Percentiles rank a stretch among this genome's conserved stretches.
Conservation (phyloP, 2,113 vertebrate genomes). For the Meleagris gallopavo region DNA sequence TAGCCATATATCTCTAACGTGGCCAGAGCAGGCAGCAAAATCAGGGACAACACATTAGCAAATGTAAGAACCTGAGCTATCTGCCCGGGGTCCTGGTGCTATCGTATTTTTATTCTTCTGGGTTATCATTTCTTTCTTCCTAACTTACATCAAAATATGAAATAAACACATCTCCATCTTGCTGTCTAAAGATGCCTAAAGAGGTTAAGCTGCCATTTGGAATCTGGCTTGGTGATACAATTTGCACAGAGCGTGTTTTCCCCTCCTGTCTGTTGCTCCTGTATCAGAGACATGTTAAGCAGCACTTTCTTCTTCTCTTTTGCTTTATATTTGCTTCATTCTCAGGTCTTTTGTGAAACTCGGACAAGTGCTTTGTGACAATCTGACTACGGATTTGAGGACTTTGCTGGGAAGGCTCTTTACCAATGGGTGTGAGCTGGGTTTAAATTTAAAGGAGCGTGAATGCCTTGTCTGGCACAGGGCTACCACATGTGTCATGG, state of each 20-base stretch:
- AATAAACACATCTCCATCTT: background rate
- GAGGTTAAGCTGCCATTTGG: background rate
- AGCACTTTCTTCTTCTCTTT: background rate
- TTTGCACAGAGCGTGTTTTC: background rate
- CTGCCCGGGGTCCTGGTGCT: background rate
- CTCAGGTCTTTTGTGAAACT: slow-evolving; percentile 53
- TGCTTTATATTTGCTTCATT: slow-evolving; percentile 33
- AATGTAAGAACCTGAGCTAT: background rate
- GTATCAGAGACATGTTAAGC: background rate
- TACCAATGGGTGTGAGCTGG: slow-evolving; percentile 21
- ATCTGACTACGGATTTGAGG: slow-evolving; percentile 27
- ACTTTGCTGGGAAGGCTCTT: slow-evolving; percentile 51
- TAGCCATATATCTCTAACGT: background rate
- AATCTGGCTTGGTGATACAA: background rate
- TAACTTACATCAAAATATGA: background rate
- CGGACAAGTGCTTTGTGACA: slow-evolving; percentile 43
- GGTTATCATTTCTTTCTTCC: background rate
- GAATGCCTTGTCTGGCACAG: slow-evolving; percentile 51
- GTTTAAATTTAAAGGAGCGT: slow-evolving; percentile 49
- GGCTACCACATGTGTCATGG: slow-evolving; percentile 38
- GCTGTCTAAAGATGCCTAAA: background rate
- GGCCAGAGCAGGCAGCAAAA: background rate
- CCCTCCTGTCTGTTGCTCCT: background rate
- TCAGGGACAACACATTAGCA: background rate
- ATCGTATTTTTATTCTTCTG: background rate